phyloP scores from a whole-genome alignment of 2,888 invertebrate genomes.

The Scaptomyza polygonia region DNA sequence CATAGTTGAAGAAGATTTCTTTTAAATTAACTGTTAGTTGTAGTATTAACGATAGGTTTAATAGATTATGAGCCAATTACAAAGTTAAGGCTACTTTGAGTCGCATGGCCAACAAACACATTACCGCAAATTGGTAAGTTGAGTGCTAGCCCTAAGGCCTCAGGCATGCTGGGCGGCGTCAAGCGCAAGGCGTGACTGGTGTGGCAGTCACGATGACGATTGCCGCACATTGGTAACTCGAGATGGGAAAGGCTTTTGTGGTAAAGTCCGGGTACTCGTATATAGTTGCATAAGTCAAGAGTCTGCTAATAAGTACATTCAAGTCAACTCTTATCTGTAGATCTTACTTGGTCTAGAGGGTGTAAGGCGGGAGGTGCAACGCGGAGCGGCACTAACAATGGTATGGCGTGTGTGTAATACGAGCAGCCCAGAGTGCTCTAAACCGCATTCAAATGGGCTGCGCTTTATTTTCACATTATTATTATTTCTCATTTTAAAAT shows the following conservation, averaged over 20 bases:
- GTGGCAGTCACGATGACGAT: constrained; percentile 42
- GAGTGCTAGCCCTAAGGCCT: background rate
- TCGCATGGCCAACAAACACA: constrained; percentile 21
- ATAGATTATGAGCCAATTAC: constrained; percentile 10
- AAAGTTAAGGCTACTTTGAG: constrained; percentile 19
- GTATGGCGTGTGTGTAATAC: constrained; percentile 28
- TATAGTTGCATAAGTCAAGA: constrained; percentile 50
- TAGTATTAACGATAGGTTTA: background rate
- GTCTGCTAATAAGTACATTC: constrained; percentile 24
- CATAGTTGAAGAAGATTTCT: background rate
- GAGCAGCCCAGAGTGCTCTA: constrained; percentile 35
- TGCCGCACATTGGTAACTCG: constrained; percentile 46
- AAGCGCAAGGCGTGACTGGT: constrained; percentile 4
- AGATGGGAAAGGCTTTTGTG: constrained; percentile 40
- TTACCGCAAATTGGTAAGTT: constrained; percentile 20
- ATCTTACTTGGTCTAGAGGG: background rate
- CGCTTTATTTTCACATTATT: constrained; percentile 40
- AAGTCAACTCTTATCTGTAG: constrained; percentile 23
- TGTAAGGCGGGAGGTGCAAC: too few species aligned
- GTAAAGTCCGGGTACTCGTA: constrained; percentile 44
- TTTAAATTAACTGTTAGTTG: background rate
- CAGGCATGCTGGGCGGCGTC: background rate
- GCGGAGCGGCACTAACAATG: constrained; percentile 11
- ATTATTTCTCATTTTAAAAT: constrained; percentile 17
- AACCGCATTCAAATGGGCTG: constrained; percentile 44